phyloP scores from a whole-genome alignment of 2,797 vertebrate genomes.

The Macroramphosus scolopax region DNA sequence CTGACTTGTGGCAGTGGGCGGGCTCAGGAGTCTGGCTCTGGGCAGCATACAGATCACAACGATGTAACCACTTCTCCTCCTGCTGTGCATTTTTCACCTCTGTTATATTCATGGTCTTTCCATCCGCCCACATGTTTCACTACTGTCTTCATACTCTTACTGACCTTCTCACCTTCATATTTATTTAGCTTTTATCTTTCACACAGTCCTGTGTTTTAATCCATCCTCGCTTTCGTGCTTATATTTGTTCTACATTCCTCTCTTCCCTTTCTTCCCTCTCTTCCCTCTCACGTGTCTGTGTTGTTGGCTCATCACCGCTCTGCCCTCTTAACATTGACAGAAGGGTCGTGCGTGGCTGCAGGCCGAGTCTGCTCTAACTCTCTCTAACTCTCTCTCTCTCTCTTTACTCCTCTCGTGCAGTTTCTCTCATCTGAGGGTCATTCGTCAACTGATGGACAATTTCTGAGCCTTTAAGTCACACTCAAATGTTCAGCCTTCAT shows the following conservation, averaged over 20 bases:
- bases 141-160: conserved; percentile 24
- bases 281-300: conserved; percentile 51
- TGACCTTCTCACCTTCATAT: conserved; percentile 23
- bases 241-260: conserved; percentile 14
- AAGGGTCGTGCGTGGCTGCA: conserved; percentile 59
- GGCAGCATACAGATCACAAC: conserved; percentile 49
- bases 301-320: conserved; percentile 43
- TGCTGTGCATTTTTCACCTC: conserved; percentile 12
- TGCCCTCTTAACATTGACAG: conserved; percentile 53
- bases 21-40: conserved; percentile 44
- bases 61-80: conserved; percentile 57
- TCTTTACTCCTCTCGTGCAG: conserved; percentile 8
- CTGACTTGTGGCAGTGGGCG: conserved; percentile 34
- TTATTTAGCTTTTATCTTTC: conserved; percentile 29
- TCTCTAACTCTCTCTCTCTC: conserved; percentile 10
- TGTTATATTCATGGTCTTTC: conserved; percentile 10
- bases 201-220: conserved; percentile 19
- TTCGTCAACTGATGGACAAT: conserved; percentile 8
- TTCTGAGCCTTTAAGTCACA: conserved; percentile 21
- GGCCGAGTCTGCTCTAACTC: conserved; percentile 49
- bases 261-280: conserved; percentile 30
- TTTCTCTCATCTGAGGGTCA: conserved; percentile 49
- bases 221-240: conserved; percentile 17
- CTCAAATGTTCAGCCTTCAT: conserved; percentile 9
- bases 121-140: conserved; percentile 14